These are phyloP conservation scores for Tiphia femorata DNA, from an alignment of 2,888 invertebrate species.

Conservation along the genomic window DNA sequence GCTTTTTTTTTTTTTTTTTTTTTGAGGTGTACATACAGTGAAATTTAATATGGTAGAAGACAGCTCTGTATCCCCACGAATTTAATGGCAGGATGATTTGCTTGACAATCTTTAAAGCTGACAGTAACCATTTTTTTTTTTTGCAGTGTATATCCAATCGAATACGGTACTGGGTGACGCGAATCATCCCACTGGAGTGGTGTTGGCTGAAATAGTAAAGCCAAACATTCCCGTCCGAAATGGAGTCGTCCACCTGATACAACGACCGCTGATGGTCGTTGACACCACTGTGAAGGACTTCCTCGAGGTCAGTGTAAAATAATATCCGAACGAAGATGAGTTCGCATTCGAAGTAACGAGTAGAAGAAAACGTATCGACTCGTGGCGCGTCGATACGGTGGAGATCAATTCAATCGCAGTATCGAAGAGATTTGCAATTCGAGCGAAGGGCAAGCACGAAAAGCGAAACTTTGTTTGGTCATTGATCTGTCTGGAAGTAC, in stretches of 20 bases:
- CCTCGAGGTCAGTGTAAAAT: slow-evolving; percentile 82
- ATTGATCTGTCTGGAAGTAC: too few relatives aligned
- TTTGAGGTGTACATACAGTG: too few relatives aligned
- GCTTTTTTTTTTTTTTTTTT: too few relatives aligned
- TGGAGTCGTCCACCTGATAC: slow-evolving; percentile 93
- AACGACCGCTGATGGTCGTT: slow-evolving; percentile 91
- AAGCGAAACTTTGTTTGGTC: too few relatives aligned
- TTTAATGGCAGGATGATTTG: neutral
- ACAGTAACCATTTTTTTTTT: slow-evolving; percentile 24
- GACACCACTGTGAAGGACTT: slow-evolving; percentile 90
- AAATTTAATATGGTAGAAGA: too few relatives aligned
- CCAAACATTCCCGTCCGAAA: slow-evolving; percentile 93
- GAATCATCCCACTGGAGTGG: slow-evolving; percentile 85
- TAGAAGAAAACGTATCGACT: too few relatives aligned
- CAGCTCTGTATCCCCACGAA: too few relatives aligned
- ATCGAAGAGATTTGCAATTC: too few relatives aligned
- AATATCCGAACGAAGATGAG: slow-evolving; percentile 7
- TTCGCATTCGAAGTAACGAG: slow-evolving; percentile 14
- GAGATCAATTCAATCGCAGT: too few relatives aligned
- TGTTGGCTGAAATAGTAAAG: slow-evolving; percentile 87
- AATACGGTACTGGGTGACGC: slow-evolving; percentile 85
- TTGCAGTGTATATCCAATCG: slow-evolving; percentile 86
- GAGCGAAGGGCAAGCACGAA: too few relatives aligned
- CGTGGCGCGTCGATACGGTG: too few relatives aligned
- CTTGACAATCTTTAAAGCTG: neutral